These are phyloP conservation scores for Akabosia matsudoensis DNA, from an alignment of 1,140 invertebrate genomes.

Conservation along the genomic window DNA sequence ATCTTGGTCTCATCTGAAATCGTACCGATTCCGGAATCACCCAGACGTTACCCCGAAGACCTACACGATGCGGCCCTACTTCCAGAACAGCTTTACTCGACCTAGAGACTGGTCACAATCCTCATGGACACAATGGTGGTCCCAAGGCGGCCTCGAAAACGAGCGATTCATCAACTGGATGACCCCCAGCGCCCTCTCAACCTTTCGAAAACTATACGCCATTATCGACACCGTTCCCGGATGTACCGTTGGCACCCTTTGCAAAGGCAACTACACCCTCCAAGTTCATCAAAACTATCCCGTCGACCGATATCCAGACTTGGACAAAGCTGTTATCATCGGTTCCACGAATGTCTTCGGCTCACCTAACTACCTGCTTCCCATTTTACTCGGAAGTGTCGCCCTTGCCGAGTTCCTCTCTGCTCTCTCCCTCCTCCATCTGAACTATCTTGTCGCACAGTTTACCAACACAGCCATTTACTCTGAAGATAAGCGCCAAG, in stretches of 20 bases:
- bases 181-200: conserved; percentile 90
- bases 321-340: conserved; percentile 85
- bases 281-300: conserved; percentile 65
- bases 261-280: conserved; percentile 67
- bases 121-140: background rate
- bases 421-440: background rate
- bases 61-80: conserved; percentile 51
- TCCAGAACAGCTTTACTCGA: conserved; percentile 91
- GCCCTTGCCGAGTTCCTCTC: background rate
- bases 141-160: conserved; percentile 92
- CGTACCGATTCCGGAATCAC: conserved; percentile 54
- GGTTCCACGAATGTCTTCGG: conserved; percentile 94
- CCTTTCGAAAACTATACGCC: conserved; percentile 89
- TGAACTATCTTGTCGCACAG: background rate
- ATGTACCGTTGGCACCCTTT: conserved; percentile 62
- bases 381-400: background rate
- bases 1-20: background rate
- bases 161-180: conserved; percentile 98
- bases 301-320: conserved; percentile 87
- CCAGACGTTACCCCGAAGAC: conserved; percentile 69
- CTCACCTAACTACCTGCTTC: conserved; percentile 95
- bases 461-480: background rate
- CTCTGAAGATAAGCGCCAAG: background rate
- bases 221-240: conserved; percentile 58
- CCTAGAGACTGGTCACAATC: conserved; percentile 46